phyloP scores from a whole-genome alignment of 2,888 invertebrate species.

The Acanthoscelides obtectus region DNA sequence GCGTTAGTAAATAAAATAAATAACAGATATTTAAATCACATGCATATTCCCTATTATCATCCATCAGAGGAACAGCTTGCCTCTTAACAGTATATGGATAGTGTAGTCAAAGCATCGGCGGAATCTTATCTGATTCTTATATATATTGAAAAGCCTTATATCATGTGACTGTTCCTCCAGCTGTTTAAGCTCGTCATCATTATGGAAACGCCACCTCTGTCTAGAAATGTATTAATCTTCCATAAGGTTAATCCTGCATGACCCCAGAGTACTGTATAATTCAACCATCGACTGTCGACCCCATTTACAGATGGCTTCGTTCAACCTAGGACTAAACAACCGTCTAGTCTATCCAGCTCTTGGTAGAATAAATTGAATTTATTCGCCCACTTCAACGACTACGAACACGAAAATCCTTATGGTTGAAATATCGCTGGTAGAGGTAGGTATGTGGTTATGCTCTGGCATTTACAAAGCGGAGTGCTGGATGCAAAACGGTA shows the following conservation, averaged over 20 bases:
- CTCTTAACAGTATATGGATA: too few relatives aligned
- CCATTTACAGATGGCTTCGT: background rate
- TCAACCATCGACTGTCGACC: background rate
- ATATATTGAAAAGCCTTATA: too few relatives aligned
- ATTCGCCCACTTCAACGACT: background rate
- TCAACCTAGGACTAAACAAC: background rate
- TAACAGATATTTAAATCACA: too few relatives aligned
- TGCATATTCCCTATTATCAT: too few relatives aligned
- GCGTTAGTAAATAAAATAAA: too few relatives aligned
- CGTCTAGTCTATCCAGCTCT: background rate
- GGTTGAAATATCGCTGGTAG: background rate
- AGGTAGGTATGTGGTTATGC: background rate
- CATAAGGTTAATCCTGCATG: background rate
- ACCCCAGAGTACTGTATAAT: background rate
- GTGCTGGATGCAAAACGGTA: background rate
- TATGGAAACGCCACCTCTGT: background rate
- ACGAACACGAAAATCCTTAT: background rate
- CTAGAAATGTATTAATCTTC: background rate
- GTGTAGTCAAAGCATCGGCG: too few relatives aligned
- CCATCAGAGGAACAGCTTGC: too few relatives aligned
- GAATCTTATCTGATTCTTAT: too few relatives aligned
- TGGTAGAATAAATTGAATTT: background rate
- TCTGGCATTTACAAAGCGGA: background rate
- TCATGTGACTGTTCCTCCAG: too few relatives aligned
- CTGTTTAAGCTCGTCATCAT: too few relatives aligned